These are phyloP conservation scores for Drosophila cardini DNA, from an alignment of 1,140 invertebrate species.

Conservation along the genomic window DNA sequence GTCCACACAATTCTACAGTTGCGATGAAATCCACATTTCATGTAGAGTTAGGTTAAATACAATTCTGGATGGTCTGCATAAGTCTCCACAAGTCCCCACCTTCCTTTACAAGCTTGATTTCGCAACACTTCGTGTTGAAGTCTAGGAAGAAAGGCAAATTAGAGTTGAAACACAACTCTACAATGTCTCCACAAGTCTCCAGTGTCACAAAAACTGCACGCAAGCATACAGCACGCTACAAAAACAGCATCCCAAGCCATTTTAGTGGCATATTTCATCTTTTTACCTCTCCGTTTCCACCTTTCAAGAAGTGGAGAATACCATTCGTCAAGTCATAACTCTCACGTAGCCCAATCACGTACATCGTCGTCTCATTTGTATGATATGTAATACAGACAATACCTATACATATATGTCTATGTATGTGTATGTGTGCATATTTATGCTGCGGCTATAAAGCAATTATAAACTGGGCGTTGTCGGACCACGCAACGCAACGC, in stretches of 20 bases:
- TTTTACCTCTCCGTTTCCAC: neutral
- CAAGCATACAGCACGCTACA: neutral
- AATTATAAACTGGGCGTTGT: conserved; percentile 81
- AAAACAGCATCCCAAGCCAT: conserved; percentile 12
- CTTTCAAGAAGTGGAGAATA: neutral
- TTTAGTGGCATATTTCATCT: neutral
- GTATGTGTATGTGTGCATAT: conserved; percentile 45
- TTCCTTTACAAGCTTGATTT: too few species aligned
- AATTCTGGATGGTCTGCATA: too few species aligned
- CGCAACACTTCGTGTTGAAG: too few species aligned
- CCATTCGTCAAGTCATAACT: neutral
- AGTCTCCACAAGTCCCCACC: too few species aligned
- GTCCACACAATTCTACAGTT: conserved; percentile 6
- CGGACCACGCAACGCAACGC: conserved; percentile 31
- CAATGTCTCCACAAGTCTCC: conserved; percentile 25
- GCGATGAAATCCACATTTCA: neutral
- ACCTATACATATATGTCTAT: conserved; percentile 22
- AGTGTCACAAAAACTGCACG: neutral
- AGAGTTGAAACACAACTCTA: neutral
- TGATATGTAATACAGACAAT: conserved; percentile 46
- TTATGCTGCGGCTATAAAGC: conserved; percentile 70
- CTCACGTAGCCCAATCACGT: conserved; percentile 59
- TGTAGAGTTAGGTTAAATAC: too few species aligned
- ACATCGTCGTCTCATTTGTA: conserved; percentile 44
- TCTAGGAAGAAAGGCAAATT: too few species aligned